Base-by-base conservation (phyloP, 2,888 invertebrate species). In the Philopedon plagiatum region DNA sequence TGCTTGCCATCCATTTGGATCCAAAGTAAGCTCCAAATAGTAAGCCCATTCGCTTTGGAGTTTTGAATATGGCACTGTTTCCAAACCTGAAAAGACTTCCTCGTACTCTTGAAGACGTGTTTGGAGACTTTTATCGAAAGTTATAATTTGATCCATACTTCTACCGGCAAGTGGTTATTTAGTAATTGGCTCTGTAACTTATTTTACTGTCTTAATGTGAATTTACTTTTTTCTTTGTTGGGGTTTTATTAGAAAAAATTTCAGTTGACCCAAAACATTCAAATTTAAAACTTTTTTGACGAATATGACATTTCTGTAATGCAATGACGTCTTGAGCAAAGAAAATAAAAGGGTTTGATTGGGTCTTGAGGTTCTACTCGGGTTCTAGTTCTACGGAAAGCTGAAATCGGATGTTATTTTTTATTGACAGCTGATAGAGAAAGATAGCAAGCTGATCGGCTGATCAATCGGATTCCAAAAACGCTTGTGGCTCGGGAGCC, bases 1-100 rank as follows among this genome's bases (percentile, higher is more conserved):
- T 0, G 91, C 91, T 78, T 90, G 90, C 92, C 92, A 92, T 0
- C 92, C 92, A 0, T 87, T 88, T 0, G 90, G 90, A 77, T 92
- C 92, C 1, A 92, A 84, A 0, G 89, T 83, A 26, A 91, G 78
- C 78, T 92, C 91, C 0, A 90, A 79, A 76, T 87, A 88, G 76
- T 85, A 87, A 1, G 86, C 83, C 90, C 90, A 91, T 81, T 89
- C 88, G 3, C 85, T 82, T 56, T 84, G 84, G 2, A 91, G 86
- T 75, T 86, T 84, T 0, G 88, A 87, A 0, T 87, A 86, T 2
- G 88, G 86, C 13, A 89, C 81, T 1, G 85, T 74, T 11, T 82
- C 80, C 8, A 83, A 84, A 41, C 83, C 84, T 0, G 86, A 85
- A 11, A 90, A 83, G n/a, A 90, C 87, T 49, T 86, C 86, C 41